A percentile compares a stretch with the other conserved stretches of the same genome.
Conservation (phyloP, 92 coral and sea anemone genomes). For the Parazoanthus atlanticus region DNA sequence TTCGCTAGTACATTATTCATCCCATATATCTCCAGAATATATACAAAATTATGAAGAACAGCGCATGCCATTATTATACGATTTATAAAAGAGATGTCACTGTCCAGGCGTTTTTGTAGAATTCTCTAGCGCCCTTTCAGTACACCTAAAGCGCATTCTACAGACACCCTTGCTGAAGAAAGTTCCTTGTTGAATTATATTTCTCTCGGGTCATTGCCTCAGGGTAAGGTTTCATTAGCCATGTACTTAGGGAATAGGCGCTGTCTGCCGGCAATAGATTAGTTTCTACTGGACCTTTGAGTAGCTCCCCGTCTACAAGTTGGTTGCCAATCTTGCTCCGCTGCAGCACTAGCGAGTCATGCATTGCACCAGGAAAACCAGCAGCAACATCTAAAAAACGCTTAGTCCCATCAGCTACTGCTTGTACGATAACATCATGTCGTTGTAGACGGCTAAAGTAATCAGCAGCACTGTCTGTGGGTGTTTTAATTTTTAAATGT, state of each 20-base stretch:
- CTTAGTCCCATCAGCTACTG: slow-evolving; percentile 52
- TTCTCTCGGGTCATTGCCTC: slow-evolving; percentile 56
- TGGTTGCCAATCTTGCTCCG: slow-evolving; percentile 33
- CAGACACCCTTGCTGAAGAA: slow-evolving; percentile 59
- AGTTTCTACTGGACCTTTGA: slow-evolving; percentile 37
- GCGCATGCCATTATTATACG: slow-evolving; percentile 15
- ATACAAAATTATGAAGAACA: slow-evolving; percentile 28
- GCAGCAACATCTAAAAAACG: slow-evolving; percentile 60
- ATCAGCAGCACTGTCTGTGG: slow-evolving; percentile 26
- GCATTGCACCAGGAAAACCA: slow-evolving; percentile 66
- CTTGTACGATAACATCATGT: slow-evolving; percentile 61
- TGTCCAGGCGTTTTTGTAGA: slow-evolving; percentile 56
- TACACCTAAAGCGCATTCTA: slow-evolving; percentile 62
- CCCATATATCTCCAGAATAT: slow-evolving; percentile 26
- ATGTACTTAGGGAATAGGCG: slow-evolving; percentile 59
- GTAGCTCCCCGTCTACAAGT: slow-evolving; percentile 27
- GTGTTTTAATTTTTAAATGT: slow-evolving; percentile 23
- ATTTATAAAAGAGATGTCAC: slow-evolving; percentile 51
- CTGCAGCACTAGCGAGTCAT: slow-evolving; percentile 47
- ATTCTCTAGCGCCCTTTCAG: slow-evolving; percentile 62
- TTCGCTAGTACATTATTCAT: slow-evolving; percentile 14
- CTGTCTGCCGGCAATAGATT: slow-evolving; percentile 47
- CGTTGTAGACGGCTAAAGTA: slow-evolving; percentile 29
- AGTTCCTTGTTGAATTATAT: slow-evolving; percentile 54
- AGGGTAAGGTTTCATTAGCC: slow-evolving; percentile 53